Evolutionary conservation across 2,888 invertebrate genomes (phyloP), one percentile per base, ranked within the genome.

Genomic region (Synergus laeviventris): DNA sequence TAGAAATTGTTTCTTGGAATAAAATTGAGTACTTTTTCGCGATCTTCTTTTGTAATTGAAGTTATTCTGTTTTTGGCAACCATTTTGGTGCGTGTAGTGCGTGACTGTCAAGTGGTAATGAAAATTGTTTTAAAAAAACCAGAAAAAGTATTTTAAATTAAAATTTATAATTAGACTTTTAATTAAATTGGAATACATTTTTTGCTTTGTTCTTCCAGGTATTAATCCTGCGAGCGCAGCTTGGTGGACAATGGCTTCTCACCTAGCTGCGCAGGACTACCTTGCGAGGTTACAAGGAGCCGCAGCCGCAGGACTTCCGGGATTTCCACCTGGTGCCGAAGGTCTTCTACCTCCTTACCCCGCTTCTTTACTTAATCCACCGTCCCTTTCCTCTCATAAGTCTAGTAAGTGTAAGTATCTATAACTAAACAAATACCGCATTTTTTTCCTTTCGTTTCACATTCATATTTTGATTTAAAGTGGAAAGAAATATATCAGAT

Each of bases 231-330:
- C 90, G 31, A 90, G 89, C 91, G 95, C 95, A 85, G 95, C 96
- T 77, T 97, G 97, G 97, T 97, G 97, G 96, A 96, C 96, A 31
- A 96, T 97, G 96, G 96, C 97, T 60, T 95, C 95, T 39, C 97
- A 97, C 90, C 92, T 97, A 85, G 97, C 97, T 49, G 96, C 97
- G 0, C 97, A 97, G 91, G 97, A 97, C 91, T 97, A 97, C 91
- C 93, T 97, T 83, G 95, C 96, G 66, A 93, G 96, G 79, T 91
- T 97, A 82, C 97, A 97, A 91, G 91, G 90, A 77, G 96, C 96
- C 3, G 95, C 96, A 76, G 96, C 96, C 3, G 95, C 96, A 11
- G 96, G 96, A 31, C 90, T 96, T 77, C 93, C 93, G 61, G 94
- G 94, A 86, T 95, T 96, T 91, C 93, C 96, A 0, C 94, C 92